Base-by-base conservation (phyloP, 2,113 vertebrate species). In the Salvator merianae region DNA sequence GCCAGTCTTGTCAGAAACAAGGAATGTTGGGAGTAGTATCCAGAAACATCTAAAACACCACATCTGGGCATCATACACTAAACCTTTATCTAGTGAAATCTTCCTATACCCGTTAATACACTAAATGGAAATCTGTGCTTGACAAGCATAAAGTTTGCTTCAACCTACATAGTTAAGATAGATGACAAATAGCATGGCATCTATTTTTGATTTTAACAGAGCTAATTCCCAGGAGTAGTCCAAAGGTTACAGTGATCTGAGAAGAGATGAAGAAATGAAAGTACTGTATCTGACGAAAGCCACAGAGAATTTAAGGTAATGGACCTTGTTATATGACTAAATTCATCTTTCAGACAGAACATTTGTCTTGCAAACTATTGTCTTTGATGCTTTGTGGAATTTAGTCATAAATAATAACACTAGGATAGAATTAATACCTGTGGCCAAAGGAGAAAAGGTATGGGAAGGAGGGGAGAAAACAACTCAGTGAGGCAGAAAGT, bases 361-460 rank as follows among this genome's bases (percentile, higher is more conserved):
- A 82, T 79, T 88, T 93, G 92, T 93, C 90, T 88, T 86, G 86
- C 66, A 85, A 91, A 79, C 81, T 80, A 87, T 84, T 84, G 84
- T 89, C 84, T 66, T 69, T 91, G 90, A 92, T 90, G 86, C 82
- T 94, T 91, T 88, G 86, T 90, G 82, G 88, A 68, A 79, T 90
- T 93, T 93, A 93, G 93, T 91, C 93, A 94, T 94, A 94, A 94
- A 94, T 90, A 94, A 92, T 90, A 93, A 87, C 87, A 93, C 55
- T 55, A 20, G 32, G 43, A 79, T 0, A 86, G 76, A 90, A 93
- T 90, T 88, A 93, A 89, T 87, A 92, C 88, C 88, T 89, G 85
- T 71, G 89, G 76, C 77, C 86, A 22, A 84, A 87, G 81, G 75
- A 92, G 88, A 87, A 72, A 88, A 87, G 83, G 73, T 79, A 84